Evolutionary conservation across 1,140 invertebrate species (phyloP).

Genomic region (Pseudomyrmex cubaensis): DNA sequence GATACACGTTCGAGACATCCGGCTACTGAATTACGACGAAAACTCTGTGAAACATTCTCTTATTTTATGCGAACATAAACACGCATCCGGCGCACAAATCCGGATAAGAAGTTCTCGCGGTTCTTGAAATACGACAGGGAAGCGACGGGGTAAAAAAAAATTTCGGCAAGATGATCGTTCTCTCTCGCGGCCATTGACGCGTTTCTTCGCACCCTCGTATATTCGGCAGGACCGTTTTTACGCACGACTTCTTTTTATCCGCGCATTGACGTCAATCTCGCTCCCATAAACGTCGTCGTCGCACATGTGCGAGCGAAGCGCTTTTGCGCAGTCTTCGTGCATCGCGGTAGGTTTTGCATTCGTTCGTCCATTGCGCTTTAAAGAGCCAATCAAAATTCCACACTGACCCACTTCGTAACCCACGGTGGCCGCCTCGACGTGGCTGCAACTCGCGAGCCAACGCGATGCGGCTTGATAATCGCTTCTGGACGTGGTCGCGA

Average conservation of each 20-base stretch:
- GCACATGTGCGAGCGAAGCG: conserved; percentile 36
- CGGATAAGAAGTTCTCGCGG: not conserved
- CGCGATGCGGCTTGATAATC: conserved; percentile 22
- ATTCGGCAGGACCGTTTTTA: conserved; percentile 42
- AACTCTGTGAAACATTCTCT: not conserved
- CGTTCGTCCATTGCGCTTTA: conserved; percentile 30
- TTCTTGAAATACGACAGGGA: conserved; percentile 12
- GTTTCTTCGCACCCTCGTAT: conserved; percentile 24
- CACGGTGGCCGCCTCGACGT: not conserved
- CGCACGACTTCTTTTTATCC: conserved; percentile 27
- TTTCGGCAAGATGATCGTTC: conserved; percentile 3
- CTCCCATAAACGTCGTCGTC: conserved; percentile 24
- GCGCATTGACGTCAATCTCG: conserved; percentile 53
- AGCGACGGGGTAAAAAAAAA: conserved; percentile 20
- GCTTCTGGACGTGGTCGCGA: conserved; percentile 20
- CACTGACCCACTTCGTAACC: conserved; percentile 48
- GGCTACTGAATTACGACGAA: not conserved
- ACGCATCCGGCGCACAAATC: conserved; percentile 35
- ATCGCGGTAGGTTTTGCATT: not conserved
- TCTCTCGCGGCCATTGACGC: conserved; percentile 22
- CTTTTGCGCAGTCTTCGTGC: not conserved
- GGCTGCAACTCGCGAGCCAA: not conserved
- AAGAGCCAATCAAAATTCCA: conserved; percentile 63
- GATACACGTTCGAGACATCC: too few species aligned
- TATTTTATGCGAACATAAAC: conserved; percentile 25